These are phyloP conservation scores for Ophonus ardosiacus DNA, from an alignment of 2,888 invertebrate species.

Conservation along the genomic window DNA sequence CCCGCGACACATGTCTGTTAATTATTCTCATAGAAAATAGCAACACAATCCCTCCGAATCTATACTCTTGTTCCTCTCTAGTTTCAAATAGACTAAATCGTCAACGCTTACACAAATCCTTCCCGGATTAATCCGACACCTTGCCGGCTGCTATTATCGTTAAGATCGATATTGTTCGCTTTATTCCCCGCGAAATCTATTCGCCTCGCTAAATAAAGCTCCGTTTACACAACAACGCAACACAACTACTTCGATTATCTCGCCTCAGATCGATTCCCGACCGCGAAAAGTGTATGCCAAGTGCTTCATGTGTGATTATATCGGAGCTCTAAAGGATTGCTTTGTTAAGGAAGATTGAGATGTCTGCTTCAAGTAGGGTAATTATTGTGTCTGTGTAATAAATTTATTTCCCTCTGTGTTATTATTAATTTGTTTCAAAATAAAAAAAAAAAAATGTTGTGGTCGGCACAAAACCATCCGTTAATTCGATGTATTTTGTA, in stretches of 20 bases:
- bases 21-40: background rate
- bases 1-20: background rate
- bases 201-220: constrained; percentile 40
- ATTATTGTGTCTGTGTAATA: background rate
- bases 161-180: constrained; percentile 46
- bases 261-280: background rate
- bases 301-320: background rate
- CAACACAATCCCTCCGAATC: background rate
- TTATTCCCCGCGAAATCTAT: constrained; percentile 37
- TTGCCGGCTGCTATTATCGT: constrained; percentile 28
- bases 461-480: too few species aligned
- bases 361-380: background rate
- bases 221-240: constrained; percentile 39
- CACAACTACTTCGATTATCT: background rate
- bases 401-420: too few species aligned
- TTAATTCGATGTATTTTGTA: too few species aligned
- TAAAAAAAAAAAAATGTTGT: too few species aligned
- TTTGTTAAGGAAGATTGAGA: background rate
- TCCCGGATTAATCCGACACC: constrained; percentile 23
- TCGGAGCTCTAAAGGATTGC: background rate
- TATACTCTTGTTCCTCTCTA: background rate
- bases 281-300: background rate
- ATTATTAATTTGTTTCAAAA: too few species aligned
- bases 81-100: constrained; percentile 8
- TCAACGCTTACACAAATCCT: constrained; percentile 21